Evolutionary conservation across 2,888 invertebrate genomes (phyloP).

Genomic region (Ormyrus labotus): DNA sequence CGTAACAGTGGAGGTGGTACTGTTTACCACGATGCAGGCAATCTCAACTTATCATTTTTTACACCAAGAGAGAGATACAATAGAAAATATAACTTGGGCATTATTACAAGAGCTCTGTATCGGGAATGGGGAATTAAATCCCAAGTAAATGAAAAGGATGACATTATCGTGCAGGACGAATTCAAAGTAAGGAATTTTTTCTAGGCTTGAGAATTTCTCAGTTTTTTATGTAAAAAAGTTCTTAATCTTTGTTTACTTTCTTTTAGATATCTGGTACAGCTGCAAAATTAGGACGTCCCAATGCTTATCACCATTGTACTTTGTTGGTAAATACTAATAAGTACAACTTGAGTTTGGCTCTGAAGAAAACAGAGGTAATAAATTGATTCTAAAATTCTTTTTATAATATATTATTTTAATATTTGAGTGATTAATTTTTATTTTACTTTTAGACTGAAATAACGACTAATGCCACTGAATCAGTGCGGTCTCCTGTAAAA

Average conservation of each 20-base stretch:
- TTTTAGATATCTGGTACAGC: slow-evolving; percentile 95
- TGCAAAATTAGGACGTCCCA: slow-evolving; percentile 90
- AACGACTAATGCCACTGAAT: slow-evolving; percentile 88
- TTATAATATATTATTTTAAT: background rate
- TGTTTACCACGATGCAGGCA: slow-evolving; percentile 96
- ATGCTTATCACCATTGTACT: slow-evolving; percentile 98
- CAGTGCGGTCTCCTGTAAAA: slow-evolving; percentile 87
- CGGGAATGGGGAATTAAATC: slow-evolving; percentile 88
- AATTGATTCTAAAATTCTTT: background rate
- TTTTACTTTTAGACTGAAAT: slow-evolving; percentile 82
- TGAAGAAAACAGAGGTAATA: slow-evolving; percentile 85
- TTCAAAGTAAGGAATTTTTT: slow-evolving; percentile 82
- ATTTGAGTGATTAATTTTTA: background rate
- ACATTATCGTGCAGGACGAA: slow-evolving; percentile 87
- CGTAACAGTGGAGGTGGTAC: slow-evolving; percentile 97
- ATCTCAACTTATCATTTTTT: slow-evolving; percentile 95
- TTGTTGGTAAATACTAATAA: slow-evolving; percentile 92
- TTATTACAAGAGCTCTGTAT: slow-evolving; percentile 89
- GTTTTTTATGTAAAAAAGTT: background rate
- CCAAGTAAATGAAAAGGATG: slow-evolving; percentile 88
- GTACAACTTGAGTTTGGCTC: slow-evolving; percentile 82
- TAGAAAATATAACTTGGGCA: slow-evolving; percentile 90
- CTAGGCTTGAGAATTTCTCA: slow-evolving; percentile 50
- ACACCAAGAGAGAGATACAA: slow-evolving; percentile 89
- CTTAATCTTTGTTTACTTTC: slow-evolving; percentile 31